Percentiles rank a stretch among this genome's conserved stretches.
Evolutionary conservation across 2,113 vertebrate species (phyloP).

Genomic region (Phylloscopus whistleri): DNA sequence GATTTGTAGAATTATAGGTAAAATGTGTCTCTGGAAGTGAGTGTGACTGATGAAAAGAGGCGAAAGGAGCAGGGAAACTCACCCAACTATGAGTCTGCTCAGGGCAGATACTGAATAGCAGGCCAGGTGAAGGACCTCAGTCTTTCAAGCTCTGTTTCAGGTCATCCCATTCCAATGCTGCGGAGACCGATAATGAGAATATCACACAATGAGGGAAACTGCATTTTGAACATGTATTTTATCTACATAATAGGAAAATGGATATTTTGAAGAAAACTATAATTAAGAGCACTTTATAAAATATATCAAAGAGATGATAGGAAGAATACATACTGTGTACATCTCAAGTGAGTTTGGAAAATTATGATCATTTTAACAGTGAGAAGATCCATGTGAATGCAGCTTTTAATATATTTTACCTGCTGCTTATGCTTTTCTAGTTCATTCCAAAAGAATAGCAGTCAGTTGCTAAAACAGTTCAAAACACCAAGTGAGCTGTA

Average conservation of each 20-base stretch:
- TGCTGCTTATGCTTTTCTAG: conserved; percentile 60
- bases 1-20: background rate
- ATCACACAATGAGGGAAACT: background rate
- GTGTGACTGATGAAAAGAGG: background rate
- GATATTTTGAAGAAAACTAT: conserved; percentile 8
- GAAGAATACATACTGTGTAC: conserved; percentile 19
- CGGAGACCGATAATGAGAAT: background rate
- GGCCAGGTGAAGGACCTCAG: background rate
- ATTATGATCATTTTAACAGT: conserved; percentile 6
- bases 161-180: background rate
- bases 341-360: background rate
- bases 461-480: conserved; percentile 46
- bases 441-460: conserved; percentile 63
- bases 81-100: background rate
- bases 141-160: background rate
- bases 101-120: background rate
- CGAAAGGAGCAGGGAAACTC: background rate
- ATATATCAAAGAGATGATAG: background rate
- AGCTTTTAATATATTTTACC: conserved; percentile 63
- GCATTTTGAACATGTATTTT: conserved; percentile 9
- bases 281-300: conserved; percentile 30
- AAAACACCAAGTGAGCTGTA: conserved; percentile 32
- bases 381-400: background rate
- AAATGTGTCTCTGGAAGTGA: background rate
- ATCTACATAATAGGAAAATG: conserved; percentile 29